These are phyloP conservation scores for Oligia strigilis DNA, from an alignment of 2,888 invertebrate species.

Conservation along the genomic window DNA sequence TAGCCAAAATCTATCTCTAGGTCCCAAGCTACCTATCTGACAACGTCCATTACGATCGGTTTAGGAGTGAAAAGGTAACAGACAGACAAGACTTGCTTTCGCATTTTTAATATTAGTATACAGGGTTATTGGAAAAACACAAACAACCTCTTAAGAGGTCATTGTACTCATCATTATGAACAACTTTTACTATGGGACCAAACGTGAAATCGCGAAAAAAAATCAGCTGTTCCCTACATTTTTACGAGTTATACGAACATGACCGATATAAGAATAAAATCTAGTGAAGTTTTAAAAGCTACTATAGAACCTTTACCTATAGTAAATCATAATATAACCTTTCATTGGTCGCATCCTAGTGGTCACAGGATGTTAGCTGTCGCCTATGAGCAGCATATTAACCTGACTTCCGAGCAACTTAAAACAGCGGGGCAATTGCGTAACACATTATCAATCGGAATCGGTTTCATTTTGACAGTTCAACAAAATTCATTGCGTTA, in stretches of 20 bases:
- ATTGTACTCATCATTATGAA: no score
- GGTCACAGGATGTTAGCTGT: conserved; percentile 57
- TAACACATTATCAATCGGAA: no score
- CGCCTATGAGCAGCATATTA: conserved; percentile 54
- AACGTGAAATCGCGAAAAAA: no score
- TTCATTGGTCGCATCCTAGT: conserved; percentile 17
- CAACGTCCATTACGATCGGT: neutral
- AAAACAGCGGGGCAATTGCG: no score
- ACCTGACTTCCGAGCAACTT: conserved; percentile 30
- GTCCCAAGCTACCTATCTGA: neutral
- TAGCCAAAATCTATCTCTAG: neutral
- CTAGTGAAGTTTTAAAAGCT: neutral
- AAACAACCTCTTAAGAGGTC: no score
- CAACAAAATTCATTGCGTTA: no score
- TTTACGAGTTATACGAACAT: no score
- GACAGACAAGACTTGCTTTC: no score
- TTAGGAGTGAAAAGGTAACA: neutral
- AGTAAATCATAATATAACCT: neutral
- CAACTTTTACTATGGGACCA: no score
- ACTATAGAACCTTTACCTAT: neutral
- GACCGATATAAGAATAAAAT: neutral
- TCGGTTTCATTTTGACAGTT: no score
- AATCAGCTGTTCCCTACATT: no score
- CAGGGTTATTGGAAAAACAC: no score
- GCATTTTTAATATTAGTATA: neutral